Evolutionary conservation across 2,888 invertebrate genomes (phyloP).

Genomic region (Melieria omissa): DNA sequence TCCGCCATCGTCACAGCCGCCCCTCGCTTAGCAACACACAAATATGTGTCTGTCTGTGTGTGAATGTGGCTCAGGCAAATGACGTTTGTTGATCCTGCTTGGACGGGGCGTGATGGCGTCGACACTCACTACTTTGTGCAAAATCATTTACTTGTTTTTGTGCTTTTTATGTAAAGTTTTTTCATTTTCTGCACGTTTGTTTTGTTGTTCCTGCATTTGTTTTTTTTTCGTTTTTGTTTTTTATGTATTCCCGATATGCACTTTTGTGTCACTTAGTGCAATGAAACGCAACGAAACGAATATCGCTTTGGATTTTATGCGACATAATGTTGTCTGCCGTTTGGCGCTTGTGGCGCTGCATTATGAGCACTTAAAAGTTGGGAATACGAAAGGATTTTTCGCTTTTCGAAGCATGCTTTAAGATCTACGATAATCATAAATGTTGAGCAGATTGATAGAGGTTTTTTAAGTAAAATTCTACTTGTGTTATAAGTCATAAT

Average conservation of each 20-base stretch:
- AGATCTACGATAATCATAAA: too few species aligned
- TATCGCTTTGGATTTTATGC: conserved; percentile 30
- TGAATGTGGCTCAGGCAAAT: background rate
- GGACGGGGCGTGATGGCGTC: too few species aligned
- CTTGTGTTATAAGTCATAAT: too few species aligned
- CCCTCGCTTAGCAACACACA: conserved; percentile 1
- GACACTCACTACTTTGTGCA: too few species aligned
- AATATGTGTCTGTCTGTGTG: background rate
- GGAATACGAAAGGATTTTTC: too few species aligned
- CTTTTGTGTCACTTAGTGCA: conserved; percentile 39
- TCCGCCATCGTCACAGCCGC: background rate
- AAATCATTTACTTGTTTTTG: too few species aligned
- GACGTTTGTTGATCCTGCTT: too few species aligned
- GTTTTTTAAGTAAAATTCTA: too few species aligned
- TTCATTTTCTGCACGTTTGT: background rate
- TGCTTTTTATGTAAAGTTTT: background rate
- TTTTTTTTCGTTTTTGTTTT: conserved; percentile 15
- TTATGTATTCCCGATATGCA: conserved; percentile 20
- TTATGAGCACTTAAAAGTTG: background rate
- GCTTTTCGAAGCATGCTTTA: too few species aligned
- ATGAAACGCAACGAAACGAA: conserved; percentile 39
- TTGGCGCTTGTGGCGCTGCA: background rate
- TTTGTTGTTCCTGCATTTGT: background rate
- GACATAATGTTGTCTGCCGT: conserved; percentile 37
- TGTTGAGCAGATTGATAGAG: too few species aligned